Percentiles rank a stretch among this genome's conserved stretches.
Conservation (phyloP, 2,113 vertebrate genomes). For the Speoplatyrhinus poulsoni region DNA sequence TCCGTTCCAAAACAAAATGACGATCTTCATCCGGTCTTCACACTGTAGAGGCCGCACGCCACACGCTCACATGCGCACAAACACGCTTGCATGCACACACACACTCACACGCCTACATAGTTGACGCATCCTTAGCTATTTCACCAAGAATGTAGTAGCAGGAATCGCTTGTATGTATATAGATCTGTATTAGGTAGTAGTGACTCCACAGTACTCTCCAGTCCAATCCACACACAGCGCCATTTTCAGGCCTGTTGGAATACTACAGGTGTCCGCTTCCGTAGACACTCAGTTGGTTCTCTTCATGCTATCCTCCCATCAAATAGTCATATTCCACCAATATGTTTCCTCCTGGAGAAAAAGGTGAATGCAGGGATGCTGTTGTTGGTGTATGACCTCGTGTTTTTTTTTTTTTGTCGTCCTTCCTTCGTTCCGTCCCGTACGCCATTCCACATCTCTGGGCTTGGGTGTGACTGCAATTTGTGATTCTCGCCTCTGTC, state of each 20-base stretch:
- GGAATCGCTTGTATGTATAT: slow-evolving; percentile 30
- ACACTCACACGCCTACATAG: not conserved
- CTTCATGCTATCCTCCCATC: slow-evolving; percentile 29
- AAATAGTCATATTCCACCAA: slow-evolving; percentile 38
- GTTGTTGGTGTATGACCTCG: not conserved
- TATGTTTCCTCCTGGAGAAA: slow-evolving; percentile 49
- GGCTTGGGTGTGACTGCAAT: slow-evolving; percentile 4
- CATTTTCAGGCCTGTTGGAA: slow-evolving; percentile 27
- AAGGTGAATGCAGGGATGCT: slow-evolving; percentile 1
- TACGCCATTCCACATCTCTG: not conserved
- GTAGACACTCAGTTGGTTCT: slow-evolving; percentile 18
- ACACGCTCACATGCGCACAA: slow-evolving; percentile 3
- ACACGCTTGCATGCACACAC: not conserved
- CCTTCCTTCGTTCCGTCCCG: slow-evolving; percentile 9
- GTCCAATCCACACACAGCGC: slow-evolving; percentile 37
- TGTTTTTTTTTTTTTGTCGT: slow-evolving; percentile 27
- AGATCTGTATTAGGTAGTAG: slow-evolving; percentile 33
- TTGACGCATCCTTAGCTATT: slow-evolving; percentile 13
- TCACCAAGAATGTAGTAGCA: slow-evolving; percentile 30
- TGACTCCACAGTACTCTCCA: slow-evolving; percentile 2
- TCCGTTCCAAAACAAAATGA: not conserved
- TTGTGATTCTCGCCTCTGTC: slow-evolving; percentile 45
- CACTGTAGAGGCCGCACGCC: slow-evolving; percentile 1
- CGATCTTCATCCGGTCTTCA: slow-evolving; percentile 24
- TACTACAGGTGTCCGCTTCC: not conserved